Evolutionary conservation across 2,113 vertebrate species (phyloP), one percentile per base, ranked within the genome.

Genomic region (Malaclemys terrapin): DNA sequence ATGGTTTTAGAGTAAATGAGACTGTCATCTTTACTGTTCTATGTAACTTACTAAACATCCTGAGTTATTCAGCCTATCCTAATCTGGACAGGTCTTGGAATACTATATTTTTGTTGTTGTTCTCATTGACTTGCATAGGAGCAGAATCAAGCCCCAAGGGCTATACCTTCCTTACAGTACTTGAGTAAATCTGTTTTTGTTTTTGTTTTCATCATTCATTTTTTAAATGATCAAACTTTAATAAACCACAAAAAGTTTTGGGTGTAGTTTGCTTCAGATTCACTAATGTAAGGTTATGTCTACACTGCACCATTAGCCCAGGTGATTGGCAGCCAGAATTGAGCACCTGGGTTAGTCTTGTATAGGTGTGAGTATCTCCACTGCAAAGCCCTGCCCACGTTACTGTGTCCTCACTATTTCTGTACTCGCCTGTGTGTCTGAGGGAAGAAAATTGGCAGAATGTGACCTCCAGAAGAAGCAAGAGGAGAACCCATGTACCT

Each of bases 31-130:
- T 93, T 90, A 5, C 8, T 97, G 94, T 94, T 94, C 94, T 79
- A 93, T 97, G 93, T 89, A 94, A 89, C 84, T 98, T 95, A 95
- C 97, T 90, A 97, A 97, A 96, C 95, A 91, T 56, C 65, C 54
- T 93, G 1, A 3, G 3, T 92, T 93, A 57, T 57, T 88, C 20
- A 82, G 16, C 45, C 1, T 75, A 27, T 91, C 27, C 92, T 16
- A 57, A 57, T 57, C 27, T 27, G 25, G 24, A 57, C 24, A 4
- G 93, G 24, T 20, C 53, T 93, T 22, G 4, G 42, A 85, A 80
- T 29, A 87, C 3, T 80, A 80, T 88, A 69, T 50, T 2, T 31
- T 62, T 93, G 6, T 0, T 72, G 56, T 57, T 27, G 56, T 83
- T 93, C n/a, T 13, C 25, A 42, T 3, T 72, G 29, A 22, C 83